A percentile compares a stretch with the other conserved stretches of the same genome.
Evolutionary conservation across 2,113 vertebrate species (phyloP).

Genomic region (Tragelaphus scriptus): DNA sequence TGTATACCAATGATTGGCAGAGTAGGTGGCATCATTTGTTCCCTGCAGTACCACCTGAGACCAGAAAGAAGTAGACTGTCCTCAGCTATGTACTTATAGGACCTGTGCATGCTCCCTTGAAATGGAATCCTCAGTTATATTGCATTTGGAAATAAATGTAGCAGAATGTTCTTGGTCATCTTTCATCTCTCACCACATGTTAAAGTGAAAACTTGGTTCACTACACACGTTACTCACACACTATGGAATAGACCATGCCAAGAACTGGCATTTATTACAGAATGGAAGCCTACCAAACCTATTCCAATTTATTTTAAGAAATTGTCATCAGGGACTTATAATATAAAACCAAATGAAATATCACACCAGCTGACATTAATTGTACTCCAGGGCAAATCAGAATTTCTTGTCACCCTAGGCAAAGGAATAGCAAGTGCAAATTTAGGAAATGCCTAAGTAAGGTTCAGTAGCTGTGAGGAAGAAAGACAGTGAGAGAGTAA

Average conservation of each 20-base stretch:
- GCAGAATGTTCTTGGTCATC: background rate
- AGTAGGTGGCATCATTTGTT: background rate
- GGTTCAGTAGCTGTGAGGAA: background rate
- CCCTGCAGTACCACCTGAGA: background rate
- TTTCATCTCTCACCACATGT: background rate
- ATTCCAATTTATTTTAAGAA: background rate
- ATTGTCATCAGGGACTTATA: background rate
- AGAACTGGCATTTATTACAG: background rate
- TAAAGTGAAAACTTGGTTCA: constrained; percentile 11
- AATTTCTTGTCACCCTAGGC: background rate
- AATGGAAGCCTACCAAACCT: background rate
- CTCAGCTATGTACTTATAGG: background rate
- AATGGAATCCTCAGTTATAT: background rate
- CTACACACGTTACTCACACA: background rate
- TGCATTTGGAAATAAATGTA: background rate
- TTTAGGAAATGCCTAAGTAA: background rate
- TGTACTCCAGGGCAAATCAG: background rate
- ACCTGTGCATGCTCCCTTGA: background rate
- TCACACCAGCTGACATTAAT: background rate
- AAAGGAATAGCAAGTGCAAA: background rate
- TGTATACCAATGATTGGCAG: background rate
- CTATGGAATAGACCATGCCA: background rate
- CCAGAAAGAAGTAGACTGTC: background rate
- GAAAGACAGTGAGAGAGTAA: background rate
- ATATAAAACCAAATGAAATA: background rate